A percentile compares a stretch with the other conserved stretches of the same genome.
Conservation (phyloP, 2,797 vertebrate genomes). For the Pangasius mekongensis region DNA sequence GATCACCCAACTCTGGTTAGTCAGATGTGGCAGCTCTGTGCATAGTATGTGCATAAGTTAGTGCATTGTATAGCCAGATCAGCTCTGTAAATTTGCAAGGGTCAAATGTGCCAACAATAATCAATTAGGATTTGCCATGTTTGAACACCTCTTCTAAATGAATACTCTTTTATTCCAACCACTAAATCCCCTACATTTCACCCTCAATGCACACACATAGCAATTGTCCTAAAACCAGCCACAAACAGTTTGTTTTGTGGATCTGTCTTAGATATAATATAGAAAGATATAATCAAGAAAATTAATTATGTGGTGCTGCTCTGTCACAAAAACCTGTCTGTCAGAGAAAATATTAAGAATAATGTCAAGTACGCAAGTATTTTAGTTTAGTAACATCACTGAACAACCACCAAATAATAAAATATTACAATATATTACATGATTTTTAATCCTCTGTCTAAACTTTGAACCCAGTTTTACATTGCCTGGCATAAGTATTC, state of each 20-base stretch:
- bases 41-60: background rate
- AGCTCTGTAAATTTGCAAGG: background rate
- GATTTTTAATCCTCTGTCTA: background rate
- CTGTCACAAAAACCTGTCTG: background rate
- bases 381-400: background rate
- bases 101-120: slow-evolving; percentile 27
- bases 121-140: slow-evolving; percentile 30
- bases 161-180: background rate
- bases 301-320: background rate
- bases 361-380: background rate
- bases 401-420: background rate
- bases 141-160: slow-evolving; percentile 4
- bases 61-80: background rate
- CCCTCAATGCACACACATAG: background rate
- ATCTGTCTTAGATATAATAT: background rate
- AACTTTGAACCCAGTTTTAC: background rate
- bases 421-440: background rate
- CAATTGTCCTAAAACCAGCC: background rate
- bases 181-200: background rate
- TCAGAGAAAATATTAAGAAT: background rate
- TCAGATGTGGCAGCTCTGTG: background rate
- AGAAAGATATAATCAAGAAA: background rate
- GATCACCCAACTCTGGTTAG: background rate
- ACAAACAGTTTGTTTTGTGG: background rate
- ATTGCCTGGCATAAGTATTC: no score